Evolutionary conservation across 2,888 invertebrate species (phyloP), one percentile per base, ranked within the genome.

Genomic region (Apotomis betuletana): DNA sequence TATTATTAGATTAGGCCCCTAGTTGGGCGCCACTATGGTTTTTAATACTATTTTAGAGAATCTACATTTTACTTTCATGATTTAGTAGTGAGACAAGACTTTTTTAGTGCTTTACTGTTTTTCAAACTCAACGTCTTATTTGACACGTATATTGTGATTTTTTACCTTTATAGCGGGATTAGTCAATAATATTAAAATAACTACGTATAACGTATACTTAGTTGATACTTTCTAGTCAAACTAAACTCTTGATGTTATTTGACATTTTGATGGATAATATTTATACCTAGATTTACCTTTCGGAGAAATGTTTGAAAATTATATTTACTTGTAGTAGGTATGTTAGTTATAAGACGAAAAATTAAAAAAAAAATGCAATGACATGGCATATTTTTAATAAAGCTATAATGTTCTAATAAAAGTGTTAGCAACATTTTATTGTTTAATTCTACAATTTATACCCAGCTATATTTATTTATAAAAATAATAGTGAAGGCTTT

Each of bases 371-470:
- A 57, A 57, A 58, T 4, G 15, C 41, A 57, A n/a, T 12, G 38
- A 57, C 2, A n/a, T 4, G 51, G 6, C 8, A 63, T 72, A 49
- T 72, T 72, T 70, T 68, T 72, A 68, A 44, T 68, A 68, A 68
- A 63, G 68, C 52, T 72, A 70, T 67, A 15, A 70, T 51, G 46
- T n/a, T 13, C 10, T 63, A 54, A 72, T 62, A 58, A 68, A 68
- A 49, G 41, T 67, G 44, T 59, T 13, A 38, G 58, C 63, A 68
- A 54, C 1, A 67, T 3, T 59, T 4, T 54, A 10, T 59, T 49
- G 54, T 54, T 67, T 63, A 12, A 36, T 61, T 49, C 51, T 61
- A 15, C 13, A 8, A 27, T 5, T 27, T 27, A 2, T 27, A 27
- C 12, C 5, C 49, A 1, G 4, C 1, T 27, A 15, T 15, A 15